These are phyloP conservation scores for Amazona guildingii DNA, from an alignment of 2,113 vertebrate genomes.

Conservation along the genomic window DNA sequence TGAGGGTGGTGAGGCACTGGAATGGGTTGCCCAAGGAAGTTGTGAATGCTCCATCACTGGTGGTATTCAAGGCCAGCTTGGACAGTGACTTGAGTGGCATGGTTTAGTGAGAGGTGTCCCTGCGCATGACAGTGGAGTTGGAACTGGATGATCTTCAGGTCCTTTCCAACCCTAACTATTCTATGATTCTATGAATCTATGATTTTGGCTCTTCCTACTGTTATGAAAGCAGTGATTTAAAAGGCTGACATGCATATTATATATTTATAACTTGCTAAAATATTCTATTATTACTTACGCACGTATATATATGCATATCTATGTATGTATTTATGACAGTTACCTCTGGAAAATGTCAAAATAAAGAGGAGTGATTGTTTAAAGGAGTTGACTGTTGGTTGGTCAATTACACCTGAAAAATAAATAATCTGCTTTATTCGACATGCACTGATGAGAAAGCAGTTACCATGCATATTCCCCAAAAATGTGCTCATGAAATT, in stretches of 20 bases:
- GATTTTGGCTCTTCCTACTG: neutral
- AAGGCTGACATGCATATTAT: neutral
- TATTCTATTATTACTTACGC: neutral
- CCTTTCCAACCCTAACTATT: neutral
- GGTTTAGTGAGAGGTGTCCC: neutral
- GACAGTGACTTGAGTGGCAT: neutral
- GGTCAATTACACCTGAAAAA: neutral
- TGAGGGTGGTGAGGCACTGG: neutral
- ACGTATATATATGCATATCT: accelerated
- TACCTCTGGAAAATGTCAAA: neutral
- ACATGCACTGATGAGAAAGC: neutral
- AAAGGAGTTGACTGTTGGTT: neutral
- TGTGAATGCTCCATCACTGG: neutral
- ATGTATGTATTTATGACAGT: neutral
- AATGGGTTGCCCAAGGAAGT: neutral
- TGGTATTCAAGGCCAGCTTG: neutral
- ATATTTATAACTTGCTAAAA: neutral
- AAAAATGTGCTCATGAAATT: neutral
- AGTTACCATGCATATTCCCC: neutral
- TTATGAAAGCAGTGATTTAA: neutral
- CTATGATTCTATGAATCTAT: neutral
- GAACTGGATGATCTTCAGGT: neutral
- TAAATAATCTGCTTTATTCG: neutral
- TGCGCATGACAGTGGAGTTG: neutral
- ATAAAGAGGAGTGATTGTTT: neutral